Base-by-base conservation (phyloP, 2,113 vertebrate genomes). In the Halcyon malimbica region DNA sequence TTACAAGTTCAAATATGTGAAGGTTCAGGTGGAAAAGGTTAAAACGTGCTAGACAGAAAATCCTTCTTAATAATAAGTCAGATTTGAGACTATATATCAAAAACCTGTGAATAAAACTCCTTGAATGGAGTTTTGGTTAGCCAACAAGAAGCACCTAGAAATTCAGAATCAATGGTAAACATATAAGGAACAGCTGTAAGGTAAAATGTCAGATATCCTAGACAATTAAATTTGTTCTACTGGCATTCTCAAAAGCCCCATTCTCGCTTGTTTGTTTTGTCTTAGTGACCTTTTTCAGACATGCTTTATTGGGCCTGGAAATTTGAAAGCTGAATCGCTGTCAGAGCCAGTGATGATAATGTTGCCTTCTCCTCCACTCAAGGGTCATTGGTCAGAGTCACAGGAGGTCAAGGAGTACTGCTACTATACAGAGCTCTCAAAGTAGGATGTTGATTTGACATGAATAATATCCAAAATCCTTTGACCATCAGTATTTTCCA, bases 271-370 rank as follows among this genome's bases (percentile, higher is more conserved):
- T 77, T 96, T 10, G 0, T 53, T 94, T 76, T 80, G 53, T 31
- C 93, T 86, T 63, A 80, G 54, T 90, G 92, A 83, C 83, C 79
- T 95, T 94, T 95, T 85, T 28, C 46, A 93, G n/a, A 44, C 39
- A 16, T 56, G 37, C 16, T 92, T 76, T 88, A 7, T 83, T 93
- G 70, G 50, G 23, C 25, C 2, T 42, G 41, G 28, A 5, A 94
- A 35, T 93, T 77, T 67, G 51, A 75, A 84, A 81, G 68, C n/a
- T 89, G 73, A 63, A 67, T 89, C 56, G 4, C 56, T 86, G 71
- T 71, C 60, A 81, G 56, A 92, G 56, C 19, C 33, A 17, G 20
- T 63, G 71, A 77, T 63, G 42, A 59, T n/a, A 33, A 62, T 28
- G 44, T n/a, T 86, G 21, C 25, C 19, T 5, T 70, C 54, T 67